These are phyloP conservation scores for Nycticryphes semicollaris DNA, from an alignment of 2,113 vertebrate genomes.

Conservation along the genomic window DNA sequence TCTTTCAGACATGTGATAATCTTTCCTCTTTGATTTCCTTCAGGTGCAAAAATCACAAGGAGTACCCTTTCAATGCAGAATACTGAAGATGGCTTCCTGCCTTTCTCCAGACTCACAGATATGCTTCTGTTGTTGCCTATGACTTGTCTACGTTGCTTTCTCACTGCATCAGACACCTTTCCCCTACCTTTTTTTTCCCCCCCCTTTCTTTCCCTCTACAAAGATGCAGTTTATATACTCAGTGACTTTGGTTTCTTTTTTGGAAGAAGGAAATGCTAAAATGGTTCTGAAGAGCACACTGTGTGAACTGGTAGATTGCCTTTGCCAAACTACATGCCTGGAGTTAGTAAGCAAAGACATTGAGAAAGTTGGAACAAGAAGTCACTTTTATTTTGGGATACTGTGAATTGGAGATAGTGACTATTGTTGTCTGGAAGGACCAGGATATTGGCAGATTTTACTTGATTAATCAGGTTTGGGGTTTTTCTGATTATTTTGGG, in stretches of 20 bases:
- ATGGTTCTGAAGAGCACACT: neutral
- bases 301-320: neutral
- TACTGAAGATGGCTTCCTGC: slow-evolving; percentile 53
- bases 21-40: neutral
- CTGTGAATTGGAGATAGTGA: neutral
- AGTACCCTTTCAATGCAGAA: slow-evolving; percentile 67
- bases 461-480: neutral
- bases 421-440: neutral
- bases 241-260: neutral
- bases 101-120: neutral
- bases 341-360: neutral
- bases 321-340: neutral
- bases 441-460: neutral
- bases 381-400: slow-evolving; percentile 1
- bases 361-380: neutral
- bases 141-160: neutral
- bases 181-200: too few relatives aligned
- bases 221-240: neutral
- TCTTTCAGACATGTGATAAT: neutral
- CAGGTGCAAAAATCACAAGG: slow-evolving; percentile 62
- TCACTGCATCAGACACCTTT: neutral
- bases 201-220: rapidly evolving
- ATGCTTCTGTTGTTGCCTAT: neutral
- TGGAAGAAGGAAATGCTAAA: slow-evolving; percentile 14
- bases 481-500: neutral